phyloP scores from a whole-genome alignment of 1,140 invertebrate genomes.

The Drosophila micromelanica region DNA sequence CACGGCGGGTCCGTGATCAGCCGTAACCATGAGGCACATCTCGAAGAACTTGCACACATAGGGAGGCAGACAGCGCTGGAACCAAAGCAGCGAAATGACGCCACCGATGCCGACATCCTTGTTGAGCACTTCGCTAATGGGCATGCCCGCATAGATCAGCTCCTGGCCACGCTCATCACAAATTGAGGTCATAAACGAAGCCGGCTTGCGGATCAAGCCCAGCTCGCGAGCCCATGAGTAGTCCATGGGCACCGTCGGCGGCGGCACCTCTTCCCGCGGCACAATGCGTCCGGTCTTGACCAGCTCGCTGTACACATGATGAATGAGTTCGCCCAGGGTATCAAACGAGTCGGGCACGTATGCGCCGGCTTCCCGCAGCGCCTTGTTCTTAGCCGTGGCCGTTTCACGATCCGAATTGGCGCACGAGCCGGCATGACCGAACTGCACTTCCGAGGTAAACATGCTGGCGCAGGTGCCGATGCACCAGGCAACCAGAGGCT shows the following conservation, averaged over 20 bases:
- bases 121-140: constrained; percentile 96
- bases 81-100: constrained; percentile 98
- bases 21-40: constrained; percentile 99
- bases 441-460: constrained; percentile 99
- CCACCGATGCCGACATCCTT: constrained; percentile 98
- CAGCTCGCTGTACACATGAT: constrained; percentile 91
- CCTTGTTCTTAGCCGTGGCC: constrained; percentile 95
- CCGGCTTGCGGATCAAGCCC: constrained; percentile 98
- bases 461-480: constrained; percentile 97
- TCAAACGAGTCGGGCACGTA: constrained; percentile 97
- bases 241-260: constrained; percentile 99
- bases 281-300: constrained; percentile 93
- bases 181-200: constrained; percentile 99
- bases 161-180: constrained; percentile 99
- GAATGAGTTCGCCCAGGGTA: constrained; percentile 89
- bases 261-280: constrained; percentile 95
- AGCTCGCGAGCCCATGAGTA: constrained; percentile 99
- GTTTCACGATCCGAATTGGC: constrained; percentile 98
- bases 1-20: constrained; percentile 99
- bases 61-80: constrained; percentile 96
- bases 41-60: constrained; percentile 99
- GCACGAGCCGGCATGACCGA: constrained; percentile 99
- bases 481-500: constrained; percentile 99
- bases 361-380: constrained; percentile 93
- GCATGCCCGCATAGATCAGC: constrained; percentile 98